These are phyloP conservation scores for Psophia crepitans DNA, from an alignment of 2,113 vertebrate species.

Conservation along the genomic window DNA sequence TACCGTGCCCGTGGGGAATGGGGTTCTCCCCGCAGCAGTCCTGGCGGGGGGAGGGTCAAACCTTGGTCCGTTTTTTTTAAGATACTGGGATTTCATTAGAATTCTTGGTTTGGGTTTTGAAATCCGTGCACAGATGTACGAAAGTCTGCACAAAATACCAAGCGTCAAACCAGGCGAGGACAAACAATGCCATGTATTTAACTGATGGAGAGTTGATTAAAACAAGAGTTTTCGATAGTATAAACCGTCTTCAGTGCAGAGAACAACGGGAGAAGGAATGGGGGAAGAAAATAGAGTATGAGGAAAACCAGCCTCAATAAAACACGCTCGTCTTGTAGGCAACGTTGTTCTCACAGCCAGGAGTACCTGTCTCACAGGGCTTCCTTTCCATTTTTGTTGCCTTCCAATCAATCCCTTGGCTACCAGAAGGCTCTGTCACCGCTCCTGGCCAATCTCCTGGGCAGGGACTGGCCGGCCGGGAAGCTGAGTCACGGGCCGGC, in stretches of 20 bases:
- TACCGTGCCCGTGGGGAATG: fast-evolving
- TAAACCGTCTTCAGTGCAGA: not conserved
- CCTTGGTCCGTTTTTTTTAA: not conserved
- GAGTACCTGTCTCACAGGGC: not conserved
- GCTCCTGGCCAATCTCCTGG: not conserved
- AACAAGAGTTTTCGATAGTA: fast-evolving
- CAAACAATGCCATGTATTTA: fast-evolving
- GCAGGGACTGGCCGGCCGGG: not conserved
- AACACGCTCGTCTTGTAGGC: not conserved
- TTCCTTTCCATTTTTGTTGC: not conserved
- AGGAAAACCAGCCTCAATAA: not conserved
- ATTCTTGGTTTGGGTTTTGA: not conserved
- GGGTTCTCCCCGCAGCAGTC: no score
- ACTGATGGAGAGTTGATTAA: not conserved
- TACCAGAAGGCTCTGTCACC: fast-evolving
- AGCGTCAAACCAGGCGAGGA: not conserved
- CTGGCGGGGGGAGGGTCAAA: not conserved
- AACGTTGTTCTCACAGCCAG: fast-evolving
- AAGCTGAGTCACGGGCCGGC: not conserved
- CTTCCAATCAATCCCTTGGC: not conserved
- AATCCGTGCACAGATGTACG: not conserved
- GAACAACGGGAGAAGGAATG: not conserved
- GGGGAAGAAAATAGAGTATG: not conserved
- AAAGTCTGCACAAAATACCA: fast-evolving
- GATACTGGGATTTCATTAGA: not conserved